Conservation (phyloP, 2,113 vertebrate genomes). For the Myotis yumanensis region DNA sequence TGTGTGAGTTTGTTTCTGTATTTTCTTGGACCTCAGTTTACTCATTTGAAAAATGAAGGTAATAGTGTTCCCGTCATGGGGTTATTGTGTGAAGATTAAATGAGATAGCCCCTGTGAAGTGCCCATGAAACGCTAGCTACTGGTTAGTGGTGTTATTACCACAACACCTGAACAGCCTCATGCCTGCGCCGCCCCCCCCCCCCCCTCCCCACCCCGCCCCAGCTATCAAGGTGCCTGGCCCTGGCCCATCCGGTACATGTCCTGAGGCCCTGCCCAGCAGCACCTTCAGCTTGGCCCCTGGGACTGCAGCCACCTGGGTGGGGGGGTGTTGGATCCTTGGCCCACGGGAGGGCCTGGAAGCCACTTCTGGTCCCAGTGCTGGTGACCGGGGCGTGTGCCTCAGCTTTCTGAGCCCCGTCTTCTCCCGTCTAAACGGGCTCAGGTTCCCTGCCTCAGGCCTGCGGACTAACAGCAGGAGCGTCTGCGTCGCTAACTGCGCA, state of each 20-base stretch:
- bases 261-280: neutral
- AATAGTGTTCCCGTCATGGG: neutral
- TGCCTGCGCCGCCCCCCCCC: rapidly evolving
- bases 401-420: neutral
- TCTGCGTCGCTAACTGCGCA: rapidly evolving
- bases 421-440: rapidly evolving
- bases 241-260: too few relatives aligned
- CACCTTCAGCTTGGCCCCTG: neutral
- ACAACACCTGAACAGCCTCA: neutral
- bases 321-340: neutral
- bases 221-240: too few relatives aligned
- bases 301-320: neutral
- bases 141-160: too few relatives aligned
- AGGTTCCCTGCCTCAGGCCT: rapidly evolving
- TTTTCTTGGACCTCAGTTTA: neutral
- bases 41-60: neutral
- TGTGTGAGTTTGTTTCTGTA: neutral
- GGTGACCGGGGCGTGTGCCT: neutral
- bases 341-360: neutral
- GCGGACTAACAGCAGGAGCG: neutral
- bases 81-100: neutral
- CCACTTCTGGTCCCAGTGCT: neutral
- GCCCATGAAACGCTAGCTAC: rapidly evolving
- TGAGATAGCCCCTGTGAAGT: neutral
- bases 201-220: rapidly evolving